Base-by-base conservation (phyloP, 2,113 vertebrate species). In the Tonatia bakeri region DNA sequence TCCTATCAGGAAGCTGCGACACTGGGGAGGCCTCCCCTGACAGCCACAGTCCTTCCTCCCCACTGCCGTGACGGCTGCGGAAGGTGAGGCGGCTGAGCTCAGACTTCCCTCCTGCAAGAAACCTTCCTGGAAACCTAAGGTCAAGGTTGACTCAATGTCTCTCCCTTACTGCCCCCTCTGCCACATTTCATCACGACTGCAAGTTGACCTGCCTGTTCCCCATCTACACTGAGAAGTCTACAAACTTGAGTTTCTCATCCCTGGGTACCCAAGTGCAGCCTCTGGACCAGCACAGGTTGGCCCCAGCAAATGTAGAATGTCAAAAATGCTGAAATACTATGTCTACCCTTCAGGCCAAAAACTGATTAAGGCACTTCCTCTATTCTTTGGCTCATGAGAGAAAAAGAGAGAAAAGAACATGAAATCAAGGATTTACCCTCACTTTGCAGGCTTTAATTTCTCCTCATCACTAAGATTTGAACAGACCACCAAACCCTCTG, bases 351-450 rank as follows among this genome's bases (percentile, higher is more conserved):
- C 17, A 90, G 76, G 85, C 40, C n/a, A 40, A 13, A 90, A 43
- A 36, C 28, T 47, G 79, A 50, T 31, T 31, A 47, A 56, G 38
- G 43, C 12, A 79, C 50, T 92, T 91, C 79, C 65, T 72, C 40
- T 11, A 59, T 70, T 45, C 15, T 33, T 83, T 31, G 76, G 61
- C 33, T 79, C 59, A 69, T 12, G 7, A 92, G 10, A 82, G 26
- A 64, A 77, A 85, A 90, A 73, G 16, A 81, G 1, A 94, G 19
- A 76, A 69, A 70, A 86, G 47, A 91, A 87, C 9, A 40, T 0
- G 28, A 72, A 83, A 76, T 61, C 26, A 31, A 96, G 67, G 54
- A 72, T 82, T 88, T 93, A 40, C 88, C 88, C 92, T 84, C 40
- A 87, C 73, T 43, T 77, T 12, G 81, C 56, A 47, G 52, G 20